A percentile compares a stretch with the other conserved stretches of the same genome.
Conservation (phyloP, 2,888 invertebrate species). For the Xylophagus ater region DNA sequence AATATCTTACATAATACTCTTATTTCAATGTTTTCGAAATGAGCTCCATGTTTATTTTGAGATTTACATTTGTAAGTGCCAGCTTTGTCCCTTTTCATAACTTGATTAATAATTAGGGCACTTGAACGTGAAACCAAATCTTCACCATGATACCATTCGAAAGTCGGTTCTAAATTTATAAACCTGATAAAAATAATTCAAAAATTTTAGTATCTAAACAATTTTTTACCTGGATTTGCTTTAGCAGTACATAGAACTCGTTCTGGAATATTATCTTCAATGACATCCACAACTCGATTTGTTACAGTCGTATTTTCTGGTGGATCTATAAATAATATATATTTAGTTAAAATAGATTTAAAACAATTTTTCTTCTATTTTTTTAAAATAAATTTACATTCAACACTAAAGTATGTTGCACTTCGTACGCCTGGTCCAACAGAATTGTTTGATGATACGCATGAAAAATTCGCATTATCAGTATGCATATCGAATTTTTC, state of each 20-base stretch:
- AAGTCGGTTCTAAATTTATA: too few relatives aligned
- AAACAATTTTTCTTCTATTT: constrained; percentile 3
- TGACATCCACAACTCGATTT: constrained; percentile 36
- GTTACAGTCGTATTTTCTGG: constrained; percentile 78
- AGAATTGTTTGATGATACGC: constrained; percentile 63
- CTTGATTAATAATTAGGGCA: constrained; percentile 55
- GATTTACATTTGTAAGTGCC: constrained; percentile 73
- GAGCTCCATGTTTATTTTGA: constrained; percentile 66
- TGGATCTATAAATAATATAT: constrained; percentile 45
- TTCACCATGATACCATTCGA: neutral
- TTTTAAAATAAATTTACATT: constrained; percentile 56
- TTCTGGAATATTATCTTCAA: constrained; percentile 42
- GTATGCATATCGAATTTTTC: constrained; percentile 61
- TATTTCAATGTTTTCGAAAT: constrained; percentile 55
- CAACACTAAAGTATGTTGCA: constrained; percentile 75
- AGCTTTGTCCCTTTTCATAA: constrained; percentile 56
- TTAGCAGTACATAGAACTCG: constrained; percentile 44
- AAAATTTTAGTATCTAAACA: constrained; percentile 1
- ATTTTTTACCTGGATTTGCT: constrained; percentile 40
- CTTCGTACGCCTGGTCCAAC: constrained; percentile 73
- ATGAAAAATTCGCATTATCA: constrained; percentile 75
- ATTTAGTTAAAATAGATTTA: neutral
- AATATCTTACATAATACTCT: constrained; percentile 81
- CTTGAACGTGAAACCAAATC: neutral
- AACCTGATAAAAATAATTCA: constrained; percentile 1